Evolutionary conservation across 1,140 invertebrate genomes (phyloP).

Genomic region (Pachyrhynchus sulphureomaculatus): DNA sequence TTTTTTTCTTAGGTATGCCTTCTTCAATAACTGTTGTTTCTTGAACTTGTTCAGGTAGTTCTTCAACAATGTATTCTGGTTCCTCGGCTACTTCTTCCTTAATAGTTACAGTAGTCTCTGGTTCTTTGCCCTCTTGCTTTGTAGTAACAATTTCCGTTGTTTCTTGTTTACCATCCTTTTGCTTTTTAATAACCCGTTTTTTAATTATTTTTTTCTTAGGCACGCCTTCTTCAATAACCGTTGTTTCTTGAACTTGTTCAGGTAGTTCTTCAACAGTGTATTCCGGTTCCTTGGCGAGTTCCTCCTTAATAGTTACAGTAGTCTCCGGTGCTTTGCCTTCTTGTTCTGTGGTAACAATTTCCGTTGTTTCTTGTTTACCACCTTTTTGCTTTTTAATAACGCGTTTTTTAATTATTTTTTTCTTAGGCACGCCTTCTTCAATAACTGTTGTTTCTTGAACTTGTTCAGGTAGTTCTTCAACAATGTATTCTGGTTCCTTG

Average conservation of each 20-base stretch:
- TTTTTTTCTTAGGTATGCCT: too few relatives aligned
- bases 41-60: neutral
- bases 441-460: conserved; percentile 37
- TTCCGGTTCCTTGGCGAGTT: conserved; percentile 27
- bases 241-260: too few relatives aligned
- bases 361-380: too few relatives aligned
- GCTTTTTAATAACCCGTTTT: conserved; percentile 32
- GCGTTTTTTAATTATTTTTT: too few relatives aligned
- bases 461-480: conserved; percentile 25
- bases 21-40: too few relatives aligned
- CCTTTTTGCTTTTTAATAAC: too few relatives aligned
- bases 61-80: conserved; percentile 46
- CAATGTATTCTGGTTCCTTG: neutral
- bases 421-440: conserved; percentile 45
- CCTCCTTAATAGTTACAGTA: too few relatives aligned
- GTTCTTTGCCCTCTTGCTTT: conserved; percentile 48
- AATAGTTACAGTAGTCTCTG: conserved; percentile 35
- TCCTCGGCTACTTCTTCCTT: conserved; percentile 33
- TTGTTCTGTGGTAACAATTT: too few relatives aligned
- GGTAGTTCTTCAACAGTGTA: conserved; percentile 24
- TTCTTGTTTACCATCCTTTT: conserved; percentile 33
- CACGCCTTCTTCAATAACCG: too few relatives aligned
- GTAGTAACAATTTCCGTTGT: conserved; percentile 42
- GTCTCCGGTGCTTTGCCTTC: too few relatives aligned
- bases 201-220: too few relatives aligned